Evolutionary conservation across 2,888 invertebrate species (phyloP), one percentile per base, ranked within the genome.

Genomic region (Euzetes globulus): DNA sequence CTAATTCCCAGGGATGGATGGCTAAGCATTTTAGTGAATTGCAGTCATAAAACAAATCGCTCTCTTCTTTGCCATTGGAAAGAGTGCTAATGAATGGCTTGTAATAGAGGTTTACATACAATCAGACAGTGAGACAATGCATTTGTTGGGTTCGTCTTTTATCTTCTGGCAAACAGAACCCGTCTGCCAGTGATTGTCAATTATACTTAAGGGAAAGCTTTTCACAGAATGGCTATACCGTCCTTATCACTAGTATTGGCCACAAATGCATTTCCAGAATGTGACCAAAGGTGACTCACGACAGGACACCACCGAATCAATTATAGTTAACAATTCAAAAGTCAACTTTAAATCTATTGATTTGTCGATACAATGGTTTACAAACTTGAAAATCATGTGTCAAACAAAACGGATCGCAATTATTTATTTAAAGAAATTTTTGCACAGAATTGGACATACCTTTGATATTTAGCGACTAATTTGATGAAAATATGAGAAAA

Each of bases 41-140:
- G 52, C 19, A 60, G 60, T 60, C 13, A 33, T 60, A 60, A 60
- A 60, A 60, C 60, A 60, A 60, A 60, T 60, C 60, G 60, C 60
- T 60, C 60, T 60, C 33, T 60, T 60, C 60, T 29, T 11, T 17
- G 29, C 6, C 60, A 9, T 1, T 29, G 17, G 29, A 60, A 3
- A 60, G 52, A 29, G 60, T 60, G 60, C 60, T 60, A 60, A 60
- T 60, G 60, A 60, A 60, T 60, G 60, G 60, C 13, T 60, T 60
- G 60, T 60, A 60, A 60, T 60, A 60, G 60, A 29, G 60, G 60
- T 60, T 60, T 60, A 60, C 60, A 60, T 60, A 60, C 60, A 29
- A 60, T 60, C 27, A 29, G 6, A 29, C 33, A 19, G 19, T 15
- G 52, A 52, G 52, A 52, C 7, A 58, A 25, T 58, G 58, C 22